Conservation (phyloP, 2,888 invertebrate genomes). For the Cryptosula pallasiana region DNA sequence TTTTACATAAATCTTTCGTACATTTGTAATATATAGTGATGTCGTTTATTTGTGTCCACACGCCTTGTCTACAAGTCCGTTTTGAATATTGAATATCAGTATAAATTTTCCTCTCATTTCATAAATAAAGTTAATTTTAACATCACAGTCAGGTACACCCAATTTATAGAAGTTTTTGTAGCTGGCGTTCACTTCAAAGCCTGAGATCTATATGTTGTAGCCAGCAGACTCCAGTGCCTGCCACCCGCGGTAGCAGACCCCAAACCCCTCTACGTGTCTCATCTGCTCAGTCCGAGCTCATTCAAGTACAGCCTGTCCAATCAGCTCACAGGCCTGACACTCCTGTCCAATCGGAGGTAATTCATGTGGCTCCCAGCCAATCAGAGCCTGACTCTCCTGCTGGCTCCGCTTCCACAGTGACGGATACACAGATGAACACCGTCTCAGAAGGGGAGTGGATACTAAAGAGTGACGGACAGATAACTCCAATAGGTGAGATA, state of each 20-base stretch:
- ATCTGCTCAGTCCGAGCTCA: not conserved
- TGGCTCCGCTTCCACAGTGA: not conserved
- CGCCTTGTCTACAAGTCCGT: too few relatives aligned
- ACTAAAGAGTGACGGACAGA: constrained; percentile 16
- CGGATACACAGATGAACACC: constrained; percentile 20
- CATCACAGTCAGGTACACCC: too few relatives aligned
- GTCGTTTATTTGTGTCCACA: too few relatives aligned
- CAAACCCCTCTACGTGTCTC: not conserved
- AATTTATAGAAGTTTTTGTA: too few relatives aligned
- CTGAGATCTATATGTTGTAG: too few relatives aligned
- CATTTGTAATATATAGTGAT: too few relatives aligned
- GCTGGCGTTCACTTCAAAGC: too few relatives aligned
- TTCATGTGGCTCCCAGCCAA: not conserved
- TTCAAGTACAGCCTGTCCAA: constrained; percentile 1
- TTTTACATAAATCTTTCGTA: too few relatives aligned
- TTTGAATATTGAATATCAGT: too few relatives aligned
- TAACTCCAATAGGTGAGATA: constrained; percentile 11
- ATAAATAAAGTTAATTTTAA: too few relatives aligned
- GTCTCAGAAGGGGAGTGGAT: constrained; percentile 20
- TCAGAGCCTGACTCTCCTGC: not conserved
- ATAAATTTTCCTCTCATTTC: too few relatives aligned
- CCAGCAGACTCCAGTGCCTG: not conserved
- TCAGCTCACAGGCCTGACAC: not conserved
- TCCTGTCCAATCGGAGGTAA: not conserved
- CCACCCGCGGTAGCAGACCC: not conserved